Base-by-base conservation (phyloP, 1,140 invertebrate genomes). In the Tetranychus cinnabarinus region DNA sequence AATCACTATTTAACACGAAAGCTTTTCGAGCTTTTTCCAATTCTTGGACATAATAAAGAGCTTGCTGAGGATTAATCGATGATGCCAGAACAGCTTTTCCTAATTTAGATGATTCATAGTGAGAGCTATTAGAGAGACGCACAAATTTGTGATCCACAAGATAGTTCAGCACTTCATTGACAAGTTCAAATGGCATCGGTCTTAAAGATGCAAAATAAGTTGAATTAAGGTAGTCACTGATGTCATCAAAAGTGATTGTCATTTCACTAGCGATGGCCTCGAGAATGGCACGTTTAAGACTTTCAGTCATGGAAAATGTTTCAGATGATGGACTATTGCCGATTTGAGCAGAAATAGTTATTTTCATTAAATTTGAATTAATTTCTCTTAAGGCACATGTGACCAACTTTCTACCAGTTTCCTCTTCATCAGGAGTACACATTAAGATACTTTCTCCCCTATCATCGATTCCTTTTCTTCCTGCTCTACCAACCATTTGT, bases 401-500 rank as follows among this genome's bases (percentile, higher is more conserved):
- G 61, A 93, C 76, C 59, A 97, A 71, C 56, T 78, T 74, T 65
- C 78, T 73, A 0, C 82, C 88, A 62, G 79, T 75, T 55, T 75
- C 73, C 62, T 77, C 79, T 70, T 93, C 87, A 63, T 74, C 79
- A 47, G 78, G 74, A 63, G 83, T 83, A 71, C 90, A 95, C 33
- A 97, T 79, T 36, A 97, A 73, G 68, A 95, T 85, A 71, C 89
- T 92, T 77, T 97, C 91, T 73, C 76, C 77, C 67, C 71, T 67
- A 10, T 71, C 73, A 66, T 82, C 80, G 70, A 84, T 84, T n/a
- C 93, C 92, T 76, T 90, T 95, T 68, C 93, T 79, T 2, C 93
- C 95, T 67, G 92, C 91, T 69, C 95, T 77, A 15, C 93, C 95
- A 68, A 88, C 82, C 95, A 98, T 98, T 76, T 98, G 93, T 62